Conservation (phyloP, 1,140 invertebrate species). For the Pseudomyrmex concolor region DNA sequence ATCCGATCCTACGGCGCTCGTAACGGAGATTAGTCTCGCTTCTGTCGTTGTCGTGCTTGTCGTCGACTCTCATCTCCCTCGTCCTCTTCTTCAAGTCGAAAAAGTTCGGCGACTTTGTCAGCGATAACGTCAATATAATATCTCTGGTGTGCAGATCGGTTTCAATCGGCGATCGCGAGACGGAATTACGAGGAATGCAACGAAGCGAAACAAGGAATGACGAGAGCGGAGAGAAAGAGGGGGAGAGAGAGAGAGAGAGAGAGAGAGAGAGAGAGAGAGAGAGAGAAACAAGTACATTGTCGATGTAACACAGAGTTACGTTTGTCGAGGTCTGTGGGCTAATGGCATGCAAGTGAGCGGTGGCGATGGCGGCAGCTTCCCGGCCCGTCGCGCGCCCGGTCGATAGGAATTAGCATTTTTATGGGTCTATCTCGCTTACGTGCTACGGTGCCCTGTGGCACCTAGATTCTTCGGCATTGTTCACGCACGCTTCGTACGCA, state of each 20-base stretch:
- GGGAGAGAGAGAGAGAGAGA: not conserved
- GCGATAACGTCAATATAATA: not conserved
- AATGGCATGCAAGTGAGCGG: slow-evolving; percentile 84
- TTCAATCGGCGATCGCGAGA: slow-evolving; percentile 3
- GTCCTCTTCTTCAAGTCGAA: not conserved
- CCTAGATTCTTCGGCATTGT: slow-evolving; percentile 79
- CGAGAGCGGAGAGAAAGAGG: not conserved
- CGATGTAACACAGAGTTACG: slow-evolving; percentile 67
- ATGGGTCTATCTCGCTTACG: slow-evolving; percentile 84
- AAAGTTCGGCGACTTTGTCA: slow-evolving; percentile 30
- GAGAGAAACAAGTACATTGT: slow-evolving; percentile 17
- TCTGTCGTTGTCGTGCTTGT: slow-evolving; percentile 68
- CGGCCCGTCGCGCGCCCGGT: slow-evolving; percentile 68
- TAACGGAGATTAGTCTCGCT: slow-evolving; percentile 84
- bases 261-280: slow-evolving; percentile 19
- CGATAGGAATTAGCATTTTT: slow-evolving; percentile 86
- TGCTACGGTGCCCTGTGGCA: slow-evolving; percentile 75
- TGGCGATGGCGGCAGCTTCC: slow-evolving; percentile 71
- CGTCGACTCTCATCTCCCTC: slow-evolving; percentile 48
- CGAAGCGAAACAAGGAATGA: not conserved
- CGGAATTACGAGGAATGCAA: not conserved
- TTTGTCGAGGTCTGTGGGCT: slow-evolving; percentile 84
- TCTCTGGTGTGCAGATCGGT: not conserved
- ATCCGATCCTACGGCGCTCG: slow-evolving; percentile 79
- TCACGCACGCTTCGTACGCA: slow-evolving; percentile 70